These are phyloP conservation scores for Drosophila nr. perissopoda DNA, from an alignment of 2,888 invertebrate species.

Conservation along the genomic window DNA sequence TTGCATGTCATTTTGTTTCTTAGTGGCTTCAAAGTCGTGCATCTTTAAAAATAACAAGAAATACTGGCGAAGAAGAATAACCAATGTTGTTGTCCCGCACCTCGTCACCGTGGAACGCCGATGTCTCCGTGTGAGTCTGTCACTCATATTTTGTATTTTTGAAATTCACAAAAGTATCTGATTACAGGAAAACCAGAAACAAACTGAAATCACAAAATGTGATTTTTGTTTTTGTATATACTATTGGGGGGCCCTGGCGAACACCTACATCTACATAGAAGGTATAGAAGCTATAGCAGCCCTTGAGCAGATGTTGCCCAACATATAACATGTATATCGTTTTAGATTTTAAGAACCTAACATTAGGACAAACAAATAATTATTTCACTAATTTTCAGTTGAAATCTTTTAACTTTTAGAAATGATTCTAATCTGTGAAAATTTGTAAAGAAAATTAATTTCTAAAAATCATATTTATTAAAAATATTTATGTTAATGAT, in stretches of 20 bases:
- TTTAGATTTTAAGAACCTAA: slow-evolving; percentile 4
- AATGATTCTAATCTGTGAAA: not conserved
- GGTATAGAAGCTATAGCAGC: slow-evolving; percentile 9
- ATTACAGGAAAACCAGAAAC: slow-evolving; percentile 80
- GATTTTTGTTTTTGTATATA: slow-evolving; percentile 48
- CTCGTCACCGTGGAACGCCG: slow-evolving; percentile 5
- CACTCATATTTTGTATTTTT: slow-evolving; percentile 79
- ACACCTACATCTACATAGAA: slow-evolving; percentile 28
- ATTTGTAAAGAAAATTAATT: not conserved
- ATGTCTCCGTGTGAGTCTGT: slow-evolving; percentile 60
- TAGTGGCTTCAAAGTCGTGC: slow-evolving; percentile 67
- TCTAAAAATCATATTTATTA: not conserved
- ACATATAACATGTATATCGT: slow-evolving; percentile 24
- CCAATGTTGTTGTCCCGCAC: slow-evolving; percentile 48
- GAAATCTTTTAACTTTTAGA: not conserved
- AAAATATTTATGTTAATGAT: not conserved
- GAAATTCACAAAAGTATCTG: slow-evolving; percentile 81
- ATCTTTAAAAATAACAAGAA: slow-evolving; percentile 77
- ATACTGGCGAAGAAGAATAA: slow-evolving; percentile 58
- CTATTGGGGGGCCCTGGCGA: slow-evolving; percentile 53
- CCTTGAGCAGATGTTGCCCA: slow-evolving; percentile 63
- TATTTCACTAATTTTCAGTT: not conserved
- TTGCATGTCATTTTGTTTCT: slow-evolving; percentile 75
- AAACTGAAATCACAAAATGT: slow-evolving; percentile 80
- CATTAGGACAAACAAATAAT: not conserved